Evolutionary conservation across 2,888 invertebrate genomes (phyloP).

Genomic region (Pristionchus fissidentatus): DNA sequence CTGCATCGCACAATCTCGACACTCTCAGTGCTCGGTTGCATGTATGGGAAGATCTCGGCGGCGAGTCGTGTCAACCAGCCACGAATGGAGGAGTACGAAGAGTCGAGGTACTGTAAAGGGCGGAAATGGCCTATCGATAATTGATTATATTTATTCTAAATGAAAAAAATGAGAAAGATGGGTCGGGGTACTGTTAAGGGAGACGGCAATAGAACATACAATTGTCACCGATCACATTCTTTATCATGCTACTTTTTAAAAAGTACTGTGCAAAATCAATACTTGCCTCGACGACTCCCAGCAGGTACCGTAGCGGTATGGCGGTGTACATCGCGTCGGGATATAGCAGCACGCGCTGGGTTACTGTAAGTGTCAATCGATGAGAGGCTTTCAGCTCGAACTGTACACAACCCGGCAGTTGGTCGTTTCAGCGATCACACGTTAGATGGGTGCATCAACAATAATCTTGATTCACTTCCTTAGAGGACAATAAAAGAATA

Average conservation of each 20-base stretch:
- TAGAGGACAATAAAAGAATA: too few species aligned
- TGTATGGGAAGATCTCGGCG: constrained; percentile 56
- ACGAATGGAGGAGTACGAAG: neutral
- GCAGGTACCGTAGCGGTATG: constrained; percentile 59
- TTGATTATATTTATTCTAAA: too few species aligned
- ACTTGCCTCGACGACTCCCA: constrained; percentile 57
- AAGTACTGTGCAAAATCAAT: neutral
- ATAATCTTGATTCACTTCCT: too few species aligned
- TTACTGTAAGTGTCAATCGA: constrained; percentile 22
- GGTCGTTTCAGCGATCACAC: neutral
- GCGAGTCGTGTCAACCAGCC: constrained; percentile 19
- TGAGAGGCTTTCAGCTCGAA: neutral
- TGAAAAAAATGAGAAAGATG: too few species aligned
- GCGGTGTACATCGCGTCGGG: constrained; percentile 50
- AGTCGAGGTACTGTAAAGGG: neutral
- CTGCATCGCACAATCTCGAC: constrained; percentile 50
- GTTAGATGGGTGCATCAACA: too few species aligned
- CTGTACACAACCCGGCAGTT: neutral
- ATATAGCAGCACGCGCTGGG: constrained; percentile 47
- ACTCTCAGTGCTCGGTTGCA: constrained; percentile 57
- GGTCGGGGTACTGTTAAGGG: too few species aligned
- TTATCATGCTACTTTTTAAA: neutral
- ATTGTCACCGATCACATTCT: too few species aligned
- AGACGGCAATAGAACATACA: too few species aligned
- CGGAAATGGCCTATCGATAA: too few species aligned